Evolutionary conservation across 2,888 invertebrate species (phyloP).

Genomic region (Epistrophella euchroma): DNA sequence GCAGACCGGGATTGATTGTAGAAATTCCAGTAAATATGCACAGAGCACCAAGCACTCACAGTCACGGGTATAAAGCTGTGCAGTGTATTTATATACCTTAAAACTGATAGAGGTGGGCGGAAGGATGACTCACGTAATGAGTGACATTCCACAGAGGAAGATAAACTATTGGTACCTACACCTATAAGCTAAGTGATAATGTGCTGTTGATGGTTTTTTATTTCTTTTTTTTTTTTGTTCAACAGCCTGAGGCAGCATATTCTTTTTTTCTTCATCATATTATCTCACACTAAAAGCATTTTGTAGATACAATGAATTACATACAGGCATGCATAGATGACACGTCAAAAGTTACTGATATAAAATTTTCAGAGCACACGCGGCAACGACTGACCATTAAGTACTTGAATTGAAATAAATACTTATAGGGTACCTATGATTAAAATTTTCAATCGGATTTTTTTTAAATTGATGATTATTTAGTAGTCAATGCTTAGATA

Average conservation of each 20-base stretch:
- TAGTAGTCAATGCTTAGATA: background rate
- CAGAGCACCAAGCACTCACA: background rate
- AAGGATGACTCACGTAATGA: conserved; percentile 72
- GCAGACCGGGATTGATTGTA: conserved; percentile 64
- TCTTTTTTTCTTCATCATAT: conserved; percentile 1
- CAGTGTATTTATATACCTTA: background rate
- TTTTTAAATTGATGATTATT: background rate
- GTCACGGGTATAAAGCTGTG: background rate
- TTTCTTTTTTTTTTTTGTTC: background rate
- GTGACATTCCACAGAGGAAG: conserved; percentile 58
- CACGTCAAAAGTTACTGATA: conserved; percentile 26
- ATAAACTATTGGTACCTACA: conserved; percentile 26
- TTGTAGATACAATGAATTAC: conserved; percentile 46
- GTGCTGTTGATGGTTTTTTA: conserved; percentile 28
- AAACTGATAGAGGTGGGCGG: conserved; percentile 54
- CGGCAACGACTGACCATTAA: background rate
- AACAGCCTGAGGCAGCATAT: conserved; percentile 6
- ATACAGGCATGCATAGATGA: conserved; percentile 17
- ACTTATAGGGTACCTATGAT: background rate
- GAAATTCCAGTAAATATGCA: conserved; percentile 62
- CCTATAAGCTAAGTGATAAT: conserved; percentile 29
- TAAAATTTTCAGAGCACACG: too few species aligned
- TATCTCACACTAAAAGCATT: conserved; percentile 59
- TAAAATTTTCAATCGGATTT: too few species aligned
- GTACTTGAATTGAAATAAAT: background rate